These are phyloP conservation scores for Zeuzera pyrina DNA, from an alignment of 2,888 invertebrate genomes.

Conservation along the genomic window DNA sequence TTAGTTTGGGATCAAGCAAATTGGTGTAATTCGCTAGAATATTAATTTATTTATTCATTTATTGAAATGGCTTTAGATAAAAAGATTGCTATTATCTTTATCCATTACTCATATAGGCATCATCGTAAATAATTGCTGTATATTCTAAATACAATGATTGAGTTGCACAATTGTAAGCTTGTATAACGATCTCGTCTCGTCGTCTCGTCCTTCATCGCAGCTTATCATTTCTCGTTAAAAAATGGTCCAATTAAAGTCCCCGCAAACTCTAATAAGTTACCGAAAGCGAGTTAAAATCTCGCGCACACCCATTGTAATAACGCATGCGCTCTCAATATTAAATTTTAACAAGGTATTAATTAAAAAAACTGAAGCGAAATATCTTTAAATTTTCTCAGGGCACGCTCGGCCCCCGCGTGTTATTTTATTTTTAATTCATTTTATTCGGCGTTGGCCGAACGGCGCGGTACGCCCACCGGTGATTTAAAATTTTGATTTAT, in stretches of 20 bases:
- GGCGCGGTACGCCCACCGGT: slow-evolving; percentile 64
- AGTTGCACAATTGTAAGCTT: slow-evolving; percentile 36
- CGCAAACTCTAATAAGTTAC: slow-evolving; percentile 62
- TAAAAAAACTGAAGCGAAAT: slow-evolving; percentile 73
- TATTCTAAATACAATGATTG: too few species aligned
- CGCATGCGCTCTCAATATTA: slow-evolving; percentile 70
- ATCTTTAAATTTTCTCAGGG: slow-evolving; percentile 70
- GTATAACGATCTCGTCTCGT: slow-evolving; percentile 41
- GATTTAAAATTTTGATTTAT: slow-evolving; percentile 74
- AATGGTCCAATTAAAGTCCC: slow-evolving; percentile 65
- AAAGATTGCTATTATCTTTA: too few species aligned
- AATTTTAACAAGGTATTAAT: slow-evolving; percentile 74
- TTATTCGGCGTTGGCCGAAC: slow-evolving; percentile 67
- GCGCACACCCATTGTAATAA: slow-evolving; percentile 72
- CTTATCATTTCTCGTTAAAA: slow-evolving; percentile 66
- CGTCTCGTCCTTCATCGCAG: slow-evolving; percentile 45
- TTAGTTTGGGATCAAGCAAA: too few species aligned
- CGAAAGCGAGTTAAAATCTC: slow-evolving; percentile 63
- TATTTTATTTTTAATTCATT: slow-evolving; percentile 71
- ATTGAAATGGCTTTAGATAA: too few species aligned
- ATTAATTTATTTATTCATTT: too few species aligned
- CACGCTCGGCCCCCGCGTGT: slow-evolving; percentile 55
- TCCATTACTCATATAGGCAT: too few species aligned
- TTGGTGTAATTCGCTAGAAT: too few species aligned
- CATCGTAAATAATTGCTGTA: too few species aligned